phyloP scores from a whole-genome alignment of 2,888 invertebrate species.

The Siphlonurus alternatus region DNA sequence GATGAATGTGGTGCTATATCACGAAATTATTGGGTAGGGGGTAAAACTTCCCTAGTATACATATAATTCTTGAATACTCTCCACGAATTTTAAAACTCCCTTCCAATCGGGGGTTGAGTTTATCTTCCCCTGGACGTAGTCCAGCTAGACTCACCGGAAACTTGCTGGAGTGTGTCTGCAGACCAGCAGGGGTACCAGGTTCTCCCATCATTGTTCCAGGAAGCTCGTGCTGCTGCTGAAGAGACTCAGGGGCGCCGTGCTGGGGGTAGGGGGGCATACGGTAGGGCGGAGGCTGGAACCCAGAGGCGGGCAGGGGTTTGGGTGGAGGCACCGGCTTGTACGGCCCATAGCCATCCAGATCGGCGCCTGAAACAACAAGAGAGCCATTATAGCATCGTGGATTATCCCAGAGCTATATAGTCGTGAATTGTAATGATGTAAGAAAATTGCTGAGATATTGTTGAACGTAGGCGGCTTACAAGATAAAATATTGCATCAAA shows the following conservation, averaged over 20 bases:
- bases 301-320: constrained; percentile 36
- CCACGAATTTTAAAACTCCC: too few species aligned
- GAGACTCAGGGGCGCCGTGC: constrained; percentile 30
- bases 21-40: too few species aligned
- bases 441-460: too few species aligned
- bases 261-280: constrained; percentile 51
- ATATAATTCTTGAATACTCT: too few species aligned
- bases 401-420: constrained; percentile 1
- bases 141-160: constrained; percentile 59
- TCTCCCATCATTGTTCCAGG: not conserved
- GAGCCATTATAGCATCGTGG: not conserved
- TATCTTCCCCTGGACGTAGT: too few species aligned
- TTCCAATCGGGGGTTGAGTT: too few species aligned
- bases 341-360: constrained; percentile 37
- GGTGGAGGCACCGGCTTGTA: constrained; percentile 40
- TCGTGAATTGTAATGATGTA: too few species aligned
- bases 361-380: constrained; percentile 16
- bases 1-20: too few species aligned
- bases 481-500: too few species aligned
- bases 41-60: too few species aligned
- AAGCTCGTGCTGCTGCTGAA: not conserved
- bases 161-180: constrained; percentile 62
- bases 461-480: too few species aligned
- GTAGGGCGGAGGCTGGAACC: constrained; percentile 34
- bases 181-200: constrained; percentile 15